Evolutionary conservation across 2,797 vertebrate genomes (phyloP).

Genomic region (Mallotus villosus): DNA sequence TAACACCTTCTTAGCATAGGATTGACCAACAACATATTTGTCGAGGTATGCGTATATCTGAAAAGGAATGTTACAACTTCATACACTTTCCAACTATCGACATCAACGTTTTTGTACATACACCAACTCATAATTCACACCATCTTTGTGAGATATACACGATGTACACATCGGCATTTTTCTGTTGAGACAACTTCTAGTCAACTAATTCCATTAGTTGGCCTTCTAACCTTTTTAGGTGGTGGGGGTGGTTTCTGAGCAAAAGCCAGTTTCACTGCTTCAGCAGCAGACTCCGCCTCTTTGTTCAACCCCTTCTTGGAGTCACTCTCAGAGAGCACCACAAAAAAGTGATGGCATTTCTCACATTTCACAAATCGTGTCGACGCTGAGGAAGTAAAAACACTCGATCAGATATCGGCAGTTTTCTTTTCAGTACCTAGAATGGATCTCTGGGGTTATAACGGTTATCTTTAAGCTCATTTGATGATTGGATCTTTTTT

Average conservation of each 20-base stretch:
- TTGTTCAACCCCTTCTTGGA: slow-evolving; percentile 95
- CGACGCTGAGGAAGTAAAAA: slow-evolving; percentile 78
- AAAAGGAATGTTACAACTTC: not conserved
- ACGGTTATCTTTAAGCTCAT: not conserved
- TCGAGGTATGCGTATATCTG: slow-evolving; percentile 98
- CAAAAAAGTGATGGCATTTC: slow-evolving; percentile 98
- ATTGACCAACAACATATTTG: slow-evolving; percentile 97
- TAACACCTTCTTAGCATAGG: slow-evolving; percentile 97
- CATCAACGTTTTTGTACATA: not conserved
- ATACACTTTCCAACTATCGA: not conserved
- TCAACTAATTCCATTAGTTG: not conserved
- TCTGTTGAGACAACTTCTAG: too few relatives aligned
- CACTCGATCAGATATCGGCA: not conserved
- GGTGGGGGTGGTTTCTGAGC: slow-evolving; percentile 96
- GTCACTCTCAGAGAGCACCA: slow-evolving; percentile 95
- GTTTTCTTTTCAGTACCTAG: not conserved
- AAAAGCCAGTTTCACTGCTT: slow-evolving; percentile 94
- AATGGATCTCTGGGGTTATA: not conserved
- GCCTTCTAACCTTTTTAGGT: slow-evolving; percentile 88
- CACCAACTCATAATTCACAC: not conserved
- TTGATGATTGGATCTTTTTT: not conserved
- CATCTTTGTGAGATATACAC: too few relatives aligned
- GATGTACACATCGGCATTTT: too few relatives aligned
- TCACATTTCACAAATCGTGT: slow-evolving; percentile 98
- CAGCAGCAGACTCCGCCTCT: slow-evolving; percentile 92